A percentile compares a stretch with the other conserved stretches of the same genome.
Conservation (phyloP, 1,140 invertebrate genomes). For the Drosophila lowei region DNA sequence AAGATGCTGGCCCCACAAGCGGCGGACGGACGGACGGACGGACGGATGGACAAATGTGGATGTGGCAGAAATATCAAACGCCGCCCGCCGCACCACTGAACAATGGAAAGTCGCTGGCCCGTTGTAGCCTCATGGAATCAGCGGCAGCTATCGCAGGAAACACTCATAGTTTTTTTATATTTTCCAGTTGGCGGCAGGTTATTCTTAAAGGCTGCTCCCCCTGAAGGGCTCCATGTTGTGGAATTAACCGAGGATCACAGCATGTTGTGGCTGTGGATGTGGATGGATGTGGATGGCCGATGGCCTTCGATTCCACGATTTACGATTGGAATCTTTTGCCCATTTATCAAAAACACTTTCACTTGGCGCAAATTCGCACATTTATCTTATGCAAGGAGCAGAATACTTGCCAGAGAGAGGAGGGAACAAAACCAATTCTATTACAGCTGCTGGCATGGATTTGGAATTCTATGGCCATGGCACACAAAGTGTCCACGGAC, state of each 20-base stretch:
- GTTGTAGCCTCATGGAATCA: constrained; percentile 13
- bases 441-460: constrained; percentile 47
- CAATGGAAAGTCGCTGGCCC: constrained; percentile 19
- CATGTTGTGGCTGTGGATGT: too few species aligned
- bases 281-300: neutral
- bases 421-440: constrained; percentile 39
- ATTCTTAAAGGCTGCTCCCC: constrained; percentile 13
- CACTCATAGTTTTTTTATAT: neutral
- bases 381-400: constrained; percentile 49
- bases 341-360: constrained; percentile 62
- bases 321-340: constrained; percentile 23
- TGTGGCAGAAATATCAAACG: constrained; percentile 31
- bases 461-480: constrained; percentile 44
- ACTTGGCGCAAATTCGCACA: constrained; percentile 56
- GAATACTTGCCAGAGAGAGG: constrained; percentile 9
- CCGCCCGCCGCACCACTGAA: neutral
- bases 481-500: constrained; percentile 46
- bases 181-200: neutral
- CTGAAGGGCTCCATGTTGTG: constrained; percentile 2
- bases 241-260: constrained; percentile 34
- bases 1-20: too few species aligned
- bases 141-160: neutral
- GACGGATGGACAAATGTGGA: constrained; percentile 19
- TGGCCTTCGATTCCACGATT: constrained; percentile 27
- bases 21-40: too few species aligned